Base-by-base conservation (phyloP, 2,797 vertebrate genomes). In the Rhadinocentrus ornatus region DNA sequence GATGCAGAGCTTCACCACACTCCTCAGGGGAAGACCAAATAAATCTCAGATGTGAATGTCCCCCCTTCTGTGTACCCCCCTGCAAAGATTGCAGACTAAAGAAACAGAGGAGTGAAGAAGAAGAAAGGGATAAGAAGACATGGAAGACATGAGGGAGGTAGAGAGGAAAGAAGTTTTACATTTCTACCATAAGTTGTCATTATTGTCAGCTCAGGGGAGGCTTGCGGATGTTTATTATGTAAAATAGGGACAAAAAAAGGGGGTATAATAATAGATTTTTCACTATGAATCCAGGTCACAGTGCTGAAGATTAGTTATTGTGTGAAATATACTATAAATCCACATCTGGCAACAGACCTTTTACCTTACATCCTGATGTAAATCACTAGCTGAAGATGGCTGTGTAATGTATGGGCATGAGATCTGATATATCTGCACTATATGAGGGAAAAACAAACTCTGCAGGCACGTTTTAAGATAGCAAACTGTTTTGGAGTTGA, bases 41-140 rank as follows among this genome's bases (percentile, higher is more conserved):
- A 92, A 93, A 91, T 84, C 87, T 93, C 93, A 93, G 90, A 93
- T 94, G 93, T 92, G 86, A 74, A 80, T 70, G 74, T 52, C 53
- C 70, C 70, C 72, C 68, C 18, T 29, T 44, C 71, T 53, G 32
- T 50, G 66, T 32, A 20, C 50, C 54, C 27, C 48, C 27, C 20
- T 44, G 68, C 61, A 70, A 58, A 66, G 44, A 78, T 84, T 82
- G 73, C 72, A 79, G 64, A 83, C 81, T 75, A 58, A 59, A 86
- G 73, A 87, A 88, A 88, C 77, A 81, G 84, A 83, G 75, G 70
- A 83, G 65, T 46, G 70, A 66, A 69, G 78, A 68, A 69, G 73
- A 63, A 60, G 66, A 83, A 69, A 63, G 44, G 73, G 74, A 86
- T 71, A 80, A 72, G 78, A 71, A 62, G 62, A 73, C 72, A 62